Percentiles rank a stretch among this genome's conserved stretches.
Evolutionary conservation across 2,888 invertebrate species (phyloP).

Genomic region (Drosophila eohydei): DNA sequence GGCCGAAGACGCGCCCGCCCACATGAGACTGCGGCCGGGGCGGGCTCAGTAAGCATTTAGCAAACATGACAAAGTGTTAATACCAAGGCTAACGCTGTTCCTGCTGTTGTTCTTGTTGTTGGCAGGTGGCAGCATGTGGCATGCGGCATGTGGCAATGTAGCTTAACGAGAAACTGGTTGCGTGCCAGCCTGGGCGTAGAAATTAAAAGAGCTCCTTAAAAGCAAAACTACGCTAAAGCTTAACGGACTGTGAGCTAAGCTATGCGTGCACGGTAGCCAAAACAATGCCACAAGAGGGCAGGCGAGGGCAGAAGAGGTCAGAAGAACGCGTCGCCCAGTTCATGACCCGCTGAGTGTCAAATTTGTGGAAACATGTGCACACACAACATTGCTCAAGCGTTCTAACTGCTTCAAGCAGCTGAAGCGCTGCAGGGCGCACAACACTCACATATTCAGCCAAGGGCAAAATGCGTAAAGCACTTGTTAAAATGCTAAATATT

Average conservation of each 20-base stretch:
- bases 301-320: background rate
- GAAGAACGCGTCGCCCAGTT: background rate
- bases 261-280: conserved; percentile 42
- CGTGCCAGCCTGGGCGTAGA: conserved; percentile 50
- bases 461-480: background rate
- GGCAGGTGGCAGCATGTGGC: conserved; percentile 38
- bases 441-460: background rate
- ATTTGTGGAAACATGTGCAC: conserved; percentile 33
- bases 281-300: conserved; percentile 26
- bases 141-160: conserved; percentile 35
- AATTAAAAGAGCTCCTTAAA: conserved; percentile 66
- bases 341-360: conserved; percentile 44
- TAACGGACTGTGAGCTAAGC: conserved; percentile 37
- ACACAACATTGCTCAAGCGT: conserved; percentile 10
- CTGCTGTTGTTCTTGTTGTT: conserved; percentile 19
- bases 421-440: background rate
- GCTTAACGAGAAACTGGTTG: conserved; percentile 60
- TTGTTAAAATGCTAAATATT: background rate
- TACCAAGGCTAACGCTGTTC: conserved; percentile 61
- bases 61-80: conserved; percentile 79
- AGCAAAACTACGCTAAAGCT: conserved; percentile 47
- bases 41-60: conserved; percentile 65
- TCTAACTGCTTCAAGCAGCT: conserved; percentile 1
- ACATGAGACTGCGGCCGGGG: background rate
- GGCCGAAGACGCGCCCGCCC: conserved; percentile 8